Conservation (phyloP, 2,797 vertebrate genomes). For the Sebastes glaucus region DNA sequence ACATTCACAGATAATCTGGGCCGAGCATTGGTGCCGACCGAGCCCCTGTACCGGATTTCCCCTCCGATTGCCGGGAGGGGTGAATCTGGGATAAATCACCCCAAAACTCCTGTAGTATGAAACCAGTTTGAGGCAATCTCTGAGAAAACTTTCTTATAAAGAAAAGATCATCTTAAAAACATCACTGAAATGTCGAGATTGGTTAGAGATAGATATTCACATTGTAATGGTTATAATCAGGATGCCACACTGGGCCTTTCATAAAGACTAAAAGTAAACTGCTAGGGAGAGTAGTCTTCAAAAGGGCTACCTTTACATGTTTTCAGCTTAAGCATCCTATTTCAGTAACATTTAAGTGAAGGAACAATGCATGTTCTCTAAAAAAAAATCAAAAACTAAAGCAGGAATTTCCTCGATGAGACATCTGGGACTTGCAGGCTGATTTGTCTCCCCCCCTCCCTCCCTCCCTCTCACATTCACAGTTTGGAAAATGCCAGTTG, state of each 20-base stretch:
- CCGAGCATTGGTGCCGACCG: no score
- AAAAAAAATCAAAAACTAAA: constrained; percentile 3
- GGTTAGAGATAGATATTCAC: neutral
- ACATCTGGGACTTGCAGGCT: constrained; percentile 30
- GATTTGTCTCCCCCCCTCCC: neutral
- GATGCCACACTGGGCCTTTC: neutral
- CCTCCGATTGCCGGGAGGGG: no score
- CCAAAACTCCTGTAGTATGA: no score
- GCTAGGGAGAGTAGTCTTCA: neutral
- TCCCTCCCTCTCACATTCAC: constrained; percentile 1
- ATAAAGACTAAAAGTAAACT: neutral
- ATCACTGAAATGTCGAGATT: neutral
- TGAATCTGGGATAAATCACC: no score
- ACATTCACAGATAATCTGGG: no score
- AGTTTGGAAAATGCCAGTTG: constrained; percentile 44
- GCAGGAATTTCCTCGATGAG: constrained; percentile 27
- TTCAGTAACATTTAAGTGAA: neutral
- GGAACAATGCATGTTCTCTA: neutral
- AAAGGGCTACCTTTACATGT: neutral
- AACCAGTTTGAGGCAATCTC: neutral
- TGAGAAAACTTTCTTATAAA: neutral
- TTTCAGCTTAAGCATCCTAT: neutral
- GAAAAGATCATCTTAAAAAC: neutral
- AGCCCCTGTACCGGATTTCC: no score
- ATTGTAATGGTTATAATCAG: neutral